These are phyloP conservation scores for Daphoenositta chrysoptera DNA, from an alignment of 2,113 vertebrate species.

Conservation along the genomic window DNA sequence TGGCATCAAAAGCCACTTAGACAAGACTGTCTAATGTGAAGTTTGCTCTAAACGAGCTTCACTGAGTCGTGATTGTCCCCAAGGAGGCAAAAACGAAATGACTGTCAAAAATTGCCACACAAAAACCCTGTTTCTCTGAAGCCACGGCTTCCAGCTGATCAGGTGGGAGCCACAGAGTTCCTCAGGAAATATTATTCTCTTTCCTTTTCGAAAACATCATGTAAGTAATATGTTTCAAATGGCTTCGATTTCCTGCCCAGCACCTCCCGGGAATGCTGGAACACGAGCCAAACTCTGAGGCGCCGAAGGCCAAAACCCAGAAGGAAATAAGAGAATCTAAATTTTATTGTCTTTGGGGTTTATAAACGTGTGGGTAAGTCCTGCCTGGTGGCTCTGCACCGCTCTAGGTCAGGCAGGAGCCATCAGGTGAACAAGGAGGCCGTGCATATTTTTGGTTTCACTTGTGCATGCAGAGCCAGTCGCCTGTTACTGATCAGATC, in stretches of 20 bases:
- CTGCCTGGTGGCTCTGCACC: background rate
- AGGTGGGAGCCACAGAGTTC: conserved; percentile 19
- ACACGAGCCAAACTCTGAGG: background rate
- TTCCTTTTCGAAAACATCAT: background rate
- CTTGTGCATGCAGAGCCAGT: background rate
- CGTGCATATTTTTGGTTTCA: background rate
- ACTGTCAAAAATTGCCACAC: background rate
- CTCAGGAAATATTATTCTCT: conserved; percentile 2
- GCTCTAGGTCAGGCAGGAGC: background rate
- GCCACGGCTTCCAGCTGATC: background rate
- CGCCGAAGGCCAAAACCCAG: background rate
- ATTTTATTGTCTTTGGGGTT: background rate
- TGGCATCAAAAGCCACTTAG: conserved; percentile 43
- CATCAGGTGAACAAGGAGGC: background rate
- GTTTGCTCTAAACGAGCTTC: background rate
- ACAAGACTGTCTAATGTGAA: background rate
- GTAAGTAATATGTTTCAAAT: background rate
- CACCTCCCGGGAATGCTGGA: background rate
- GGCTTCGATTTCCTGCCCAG: background rate
- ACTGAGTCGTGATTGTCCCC: background rate
- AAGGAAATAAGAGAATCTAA: background rate
- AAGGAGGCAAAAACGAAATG: background rate
- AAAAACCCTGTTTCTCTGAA: background rate
- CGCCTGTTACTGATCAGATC: background rate
- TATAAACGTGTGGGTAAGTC: background rate